phyloP scores from a whole-genome alignment of 2,797 vertebrate genomes.

The Pampus argenteus region DNA sequence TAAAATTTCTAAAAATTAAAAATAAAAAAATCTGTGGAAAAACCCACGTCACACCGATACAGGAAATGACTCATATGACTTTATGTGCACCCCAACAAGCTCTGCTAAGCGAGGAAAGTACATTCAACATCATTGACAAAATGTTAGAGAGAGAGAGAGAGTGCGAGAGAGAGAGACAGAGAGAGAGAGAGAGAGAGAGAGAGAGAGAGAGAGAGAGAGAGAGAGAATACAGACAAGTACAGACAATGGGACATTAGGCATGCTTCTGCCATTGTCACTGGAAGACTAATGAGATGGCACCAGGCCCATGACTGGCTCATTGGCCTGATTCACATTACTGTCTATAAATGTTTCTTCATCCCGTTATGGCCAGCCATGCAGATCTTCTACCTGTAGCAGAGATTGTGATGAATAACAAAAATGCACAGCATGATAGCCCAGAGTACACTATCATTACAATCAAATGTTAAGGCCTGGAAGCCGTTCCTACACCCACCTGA shows the following conservation, averaged over 20 bases:
- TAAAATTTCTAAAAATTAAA: no score
- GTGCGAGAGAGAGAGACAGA: no score
- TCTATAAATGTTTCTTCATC: constrained; percentile 77
- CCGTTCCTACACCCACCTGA: constrained; percentile 14
- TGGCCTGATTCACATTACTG: constrained; percentile 80
- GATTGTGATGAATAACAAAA: constrained; percentile 72
- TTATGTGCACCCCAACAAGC: no score
- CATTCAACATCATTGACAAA: no score
- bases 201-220: no score
- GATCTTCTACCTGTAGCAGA: constrained; percentile 73
- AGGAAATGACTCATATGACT: no score
- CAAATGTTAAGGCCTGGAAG: constrained; percentile 27
- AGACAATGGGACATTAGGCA: constrained; percentile 74
- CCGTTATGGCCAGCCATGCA: constrained; percentile 66
- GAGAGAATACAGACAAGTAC: no score
- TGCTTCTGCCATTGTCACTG: constrained; percentile 72
- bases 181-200: no score
- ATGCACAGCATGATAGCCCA: constrained; percentile 29
- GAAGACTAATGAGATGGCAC: constrained; percentile 82
- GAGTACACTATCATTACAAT: constrained; percentile 32
- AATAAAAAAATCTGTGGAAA: no score
- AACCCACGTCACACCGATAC: no score
- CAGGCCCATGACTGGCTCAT: constrained; percentile 79
- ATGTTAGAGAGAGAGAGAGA: no score
- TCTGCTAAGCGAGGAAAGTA: no score